Base-by-base conservation (phyloP, 2,113 vertebrate species). In the Sceloporus tristichus region DNA sequence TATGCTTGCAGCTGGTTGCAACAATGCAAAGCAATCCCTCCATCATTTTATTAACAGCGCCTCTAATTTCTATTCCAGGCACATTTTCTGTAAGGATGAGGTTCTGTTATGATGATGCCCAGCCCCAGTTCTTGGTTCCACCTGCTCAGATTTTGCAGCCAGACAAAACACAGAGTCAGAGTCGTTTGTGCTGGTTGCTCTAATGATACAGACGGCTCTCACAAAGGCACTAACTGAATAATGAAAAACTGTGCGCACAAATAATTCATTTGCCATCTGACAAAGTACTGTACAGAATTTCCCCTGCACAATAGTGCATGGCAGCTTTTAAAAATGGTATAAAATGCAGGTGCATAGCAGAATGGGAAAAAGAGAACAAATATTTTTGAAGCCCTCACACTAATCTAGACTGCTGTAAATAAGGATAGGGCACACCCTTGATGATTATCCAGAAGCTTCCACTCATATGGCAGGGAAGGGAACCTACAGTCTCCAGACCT, bases 161-260 rank as follows among this genome's bases (percentile, higher is more conserved):
- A 65, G 79, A n/a, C 27, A 74, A 62, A 87, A 66, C 40, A 66
- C 25, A 53, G 68, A 38, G 48, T 34, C 21, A 40, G 34, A 82
- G 86, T 40, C 79, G 25, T 87, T 86, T 38, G 6, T 77, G 53
- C 29, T 65, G 3, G 21, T n/a, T 13, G 59, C 11, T 10, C 7
- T 89, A 88, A 76, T 65, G 84, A 21, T 90, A 5, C 25, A 21
- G 13, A 0, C 56, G 14, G 4, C 59, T 79, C 86, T 59, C 74
- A 42, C 0, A 0, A 84, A 62, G 85, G 56, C 82, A 48, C 38
- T 0, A 10, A 29, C 10, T 87, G 74, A 95, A 90, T 85, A 62
- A 19, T 90, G 71, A 56, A 85, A 91, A 89, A 9, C 1, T 29
- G 5, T 19, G 82, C 88, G 70, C 85, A 85, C 40, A 89, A 54